Conservation (phyloP, 2,888 invertebrate species). For the Macrophya alboannulata region DNA sequence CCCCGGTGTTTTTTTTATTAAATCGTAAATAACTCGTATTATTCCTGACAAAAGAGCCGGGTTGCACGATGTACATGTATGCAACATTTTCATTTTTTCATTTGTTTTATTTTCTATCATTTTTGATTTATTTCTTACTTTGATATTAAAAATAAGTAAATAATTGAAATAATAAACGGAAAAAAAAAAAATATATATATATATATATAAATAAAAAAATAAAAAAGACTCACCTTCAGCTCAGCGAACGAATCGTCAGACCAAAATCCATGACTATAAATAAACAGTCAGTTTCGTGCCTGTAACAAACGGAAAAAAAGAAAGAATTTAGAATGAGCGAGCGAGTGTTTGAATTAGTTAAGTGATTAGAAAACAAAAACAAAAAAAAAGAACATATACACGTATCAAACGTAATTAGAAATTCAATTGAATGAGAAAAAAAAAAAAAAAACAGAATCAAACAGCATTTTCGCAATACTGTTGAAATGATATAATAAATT, state of each 20-base stretch:
- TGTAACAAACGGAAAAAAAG: slow-evolving; percentile 3
- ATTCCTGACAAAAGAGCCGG: slow-evolving; percentile 6
- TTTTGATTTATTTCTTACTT: background rate
- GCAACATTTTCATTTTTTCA: background rate
- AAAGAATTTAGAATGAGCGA: background rate
- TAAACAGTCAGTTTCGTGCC: background rate
- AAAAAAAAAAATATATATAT: background rate
- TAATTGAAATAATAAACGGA: background rate
- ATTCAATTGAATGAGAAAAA: no score
- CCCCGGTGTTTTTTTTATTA: background rate
- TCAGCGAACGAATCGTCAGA: slow-evolving; percentile 20
- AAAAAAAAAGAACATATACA: background rate
- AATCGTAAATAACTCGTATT: background rate
- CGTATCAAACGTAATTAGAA: no score
- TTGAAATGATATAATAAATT: background rate
- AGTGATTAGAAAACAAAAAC: background rate
- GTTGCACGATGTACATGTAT: background rate
- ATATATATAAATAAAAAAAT: background rate
- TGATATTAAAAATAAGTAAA: background rate
- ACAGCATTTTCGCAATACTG: background rate
- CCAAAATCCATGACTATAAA: slow-evolving; percentile 25
- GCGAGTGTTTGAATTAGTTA: background rate
- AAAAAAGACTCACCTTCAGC: slow-evolving; percentile 32
- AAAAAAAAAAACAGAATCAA: background rate
- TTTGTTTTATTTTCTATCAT: background rate